Evolutionary conservation across 2,797 vertebrate species (phyloP).

Genomic region (Hydrophis major): DNA sequence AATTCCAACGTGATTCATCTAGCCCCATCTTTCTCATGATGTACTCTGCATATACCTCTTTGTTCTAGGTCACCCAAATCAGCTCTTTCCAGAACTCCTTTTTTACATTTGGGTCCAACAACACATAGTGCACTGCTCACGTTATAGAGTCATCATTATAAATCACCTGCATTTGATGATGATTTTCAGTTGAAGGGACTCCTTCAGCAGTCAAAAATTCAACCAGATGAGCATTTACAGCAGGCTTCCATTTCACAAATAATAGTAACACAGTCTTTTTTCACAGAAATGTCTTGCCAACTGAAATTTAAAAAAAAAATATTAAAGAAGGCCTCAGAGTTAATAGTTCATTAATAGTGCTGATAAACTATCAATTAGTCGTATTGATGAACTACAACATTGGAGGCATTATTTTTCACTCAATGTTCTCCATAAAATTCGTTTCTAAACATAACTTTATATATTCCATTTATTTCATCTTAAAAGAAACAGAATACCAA

Average conservation of each 20-base stretch:
- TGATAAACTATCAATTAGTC: neutral
- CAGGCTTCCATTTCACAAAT: neutral
- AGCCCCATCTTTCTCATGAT: too few species aligned
- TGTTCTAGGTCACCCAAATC: neutral
- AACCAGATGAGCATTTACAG: neutral
- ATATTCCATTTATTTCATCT: conserved; percentile 6
- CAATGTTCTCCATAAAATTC: neutral
- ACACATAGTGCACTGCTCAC: neutral
- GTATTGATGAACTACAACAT: neutral
- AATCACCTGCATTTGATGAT: neutral
- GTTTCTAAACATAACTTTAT: neutral
- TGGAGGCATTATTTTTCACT: neutral
- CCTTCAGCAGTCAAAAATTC: neutral
- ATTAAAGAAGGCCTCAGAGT: neutral
- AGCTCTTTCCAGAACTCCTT: neutral
- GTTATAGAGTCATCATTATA: neutral
- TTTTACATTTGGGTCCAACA: neutral
- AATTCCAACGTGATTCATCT: too few species aligned
- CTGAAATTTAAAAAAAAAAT: neutral
- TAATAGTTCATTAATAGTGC: neutral
- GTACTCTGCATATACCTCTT: neutral
- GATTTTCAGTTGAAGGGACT: neutral
- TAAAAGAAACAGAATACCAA: neutral
- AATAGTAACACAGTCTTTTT: neutral
- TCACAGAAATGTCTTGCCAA: neutral